Evolutionary conservation across 2,888 invertebrate species (phyloP), one percentile per base, ranked within the genome.

Genomic region (Adineta ricciae): DNA sequence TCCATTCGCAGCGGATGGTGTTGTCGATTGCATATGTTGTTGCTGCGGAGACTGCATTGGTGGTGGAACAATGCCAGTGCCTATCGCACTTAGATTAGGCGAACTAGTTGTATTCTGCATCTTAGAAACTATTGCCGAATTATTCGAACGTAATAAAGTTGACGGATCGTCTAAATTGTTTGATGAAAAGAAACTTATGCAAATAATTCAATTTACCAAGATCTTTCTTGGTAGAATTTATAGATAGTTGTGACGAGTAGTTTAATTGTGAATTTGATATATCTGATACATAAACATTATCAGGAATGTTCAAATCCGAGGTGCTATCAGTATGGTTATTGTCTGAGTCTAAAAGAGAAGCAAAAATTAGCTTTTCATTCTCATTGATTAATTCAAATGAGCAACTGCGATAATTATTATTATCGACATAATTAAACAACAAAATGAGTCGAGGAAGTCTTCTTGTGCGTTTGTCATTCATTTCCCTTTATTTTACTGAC

Each of bases 21-120:
- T 41, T 41, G 78, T 78, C 24, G 78, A 78, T 78, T 78, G 78
- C 78, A 78, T 78, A 41, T 38, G 8, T n/a, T n/a, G 21, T 78
- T 8, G 78, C 41, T 41, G 78, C n/a, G 38, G 78, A 21, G 8
- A 41, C 24, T 32, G 14, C 64, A 32, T 27, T 32, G 1, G 46
- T 46, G 32, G 64, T 32, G 32, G 64, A 32, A 32, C 64, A 78
- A 78, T 78, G n/a, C 78, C 78, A 9, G 78, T 78, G 1, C 41
- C 41, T 0, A 41, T 78, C 11, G 64, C 3, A 32, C 1, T 32
- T 14, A 27, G 16, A 64, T 64, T 64, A 11, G 64, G 14, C 32
- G 64, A 2, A 32, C 19, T 32, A 19, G 24, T n/a, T 78, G 19
- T 5, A 78, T 78, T 78, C n/a, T 38, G 78, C 78, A 78, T 78